Base-by-base conservation (phyloP, 2,888 invertebrate genomes). In the Hylaea fasciaria region DNA sequence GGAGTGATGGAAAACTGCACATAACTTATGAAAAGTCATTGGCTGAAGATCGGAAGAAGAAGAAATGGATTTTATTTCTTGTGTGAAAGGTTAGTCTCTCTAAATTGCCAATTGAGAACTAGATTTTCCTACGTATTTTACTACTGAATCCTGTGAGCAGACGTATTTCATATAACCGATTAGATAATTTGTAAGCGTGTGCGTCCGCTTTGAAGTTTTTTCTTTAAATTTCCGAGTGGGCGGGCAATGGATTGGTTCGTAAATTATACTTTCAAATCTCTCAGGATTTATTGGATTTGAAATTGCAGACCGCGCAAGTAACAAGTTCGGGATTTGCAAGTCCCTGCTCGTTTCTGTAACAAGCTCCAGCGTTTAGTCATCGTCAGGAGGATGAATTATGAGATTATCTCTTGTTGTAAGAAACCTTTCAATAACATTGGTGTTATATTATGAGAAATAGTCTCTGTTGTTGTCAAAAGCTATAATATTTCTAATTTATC, bases 221-320 rank as follows among this genome's bases (percentile, higher is more conserved):
- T 52, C 60, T 58, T 66, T 49, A 58, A 62, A 69, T 61, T 64
- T 65, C 51, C 54, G 60, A 64, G 59, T 62, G 62, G 59, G 22
- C 53, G 63, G 62, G 55, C 55, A 69, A 65, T 66, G 62, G 55
- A 68, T 66, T 62, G 63, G 62, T 65, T 60, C 54, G 54, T 66
- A 60, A 68, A 68, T 70, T 70, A 68, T 68, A 70, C 70, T 68
- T 68, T 68, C 63, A 70, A 70, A 70, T 70, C 49, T 58, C 51
- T 35, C 1, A 11, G 56, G 63, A 70, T 70, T 70, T 70, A 70
- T 70, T 66, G 65, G 62, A 66, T 68, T 70, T 62, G 66, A 66
- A 65, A 70, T 70, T 70, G 68, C 60, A 68, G 48, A 65, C 62
- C 62, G 59, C 41, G 55, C 57, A 61, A 64, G 57, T 64, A 61